Evolutionary conservation across 2,888 invertebrate species (phyloP), one percentile per base, ranked within the genome.

Genomic region (Laspeyria flexula): DNA sequence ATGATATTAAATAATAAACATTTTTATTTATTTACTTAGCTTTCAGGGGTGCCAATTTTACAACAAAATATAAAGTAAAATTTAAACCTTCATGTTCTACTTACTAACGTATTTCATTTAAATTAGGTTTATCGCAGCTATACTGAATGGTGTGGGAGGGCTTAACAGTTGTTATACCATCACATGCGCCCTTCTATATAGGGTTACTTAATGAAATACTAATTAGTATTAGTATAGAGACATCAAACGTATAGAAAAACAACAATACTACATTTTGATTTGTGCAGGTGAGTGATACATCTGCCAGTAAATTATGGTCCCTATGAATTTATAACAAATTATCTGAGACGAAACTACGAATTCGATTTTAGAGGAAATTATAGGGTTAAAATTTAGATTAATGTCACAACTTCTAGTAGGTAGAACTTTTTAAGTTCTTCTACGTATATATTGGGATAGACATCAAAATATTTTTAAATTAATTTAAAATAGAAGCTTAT

Each of bases 241-340:
- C 35, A 56, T 53, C 52, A 59, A 60, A 38, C 0, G 7, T 11
- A 43, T 51, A 35, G n/a, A 59, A 58, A 55, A 60, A 56, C 33
- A 51, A 57, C 27, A 43, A 38, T 25, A 29, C 13, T 31, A 44
- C 53, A 47, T 57, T 57, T 64, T 60, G 59, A 64, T 71, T 72
- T 58, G 50, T 59, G 57, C 65, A 75, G 72, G 69, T 75, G 72
- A 56, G n/a, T 40, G 42, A 38, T 15, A 40, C 73, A 72, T 59
- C 73, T 73, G 73, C 63, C 50, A 46, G 16, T 61, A 65, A 73
- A 68, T 68, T 63, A 63, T 46, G 25, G 49, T 40, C 23, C 15
- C 45, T 55, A 18, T 39, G 53, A 53, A 42, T 40, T 55, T 44
- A 23, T 18, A 37, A 40, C 27, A 48, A 53, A 47, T 56, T 60